Base-by-base conservation (phyloP, 2,797 vertebrate genomes). In the Takifugu ocellatus region DNA sequence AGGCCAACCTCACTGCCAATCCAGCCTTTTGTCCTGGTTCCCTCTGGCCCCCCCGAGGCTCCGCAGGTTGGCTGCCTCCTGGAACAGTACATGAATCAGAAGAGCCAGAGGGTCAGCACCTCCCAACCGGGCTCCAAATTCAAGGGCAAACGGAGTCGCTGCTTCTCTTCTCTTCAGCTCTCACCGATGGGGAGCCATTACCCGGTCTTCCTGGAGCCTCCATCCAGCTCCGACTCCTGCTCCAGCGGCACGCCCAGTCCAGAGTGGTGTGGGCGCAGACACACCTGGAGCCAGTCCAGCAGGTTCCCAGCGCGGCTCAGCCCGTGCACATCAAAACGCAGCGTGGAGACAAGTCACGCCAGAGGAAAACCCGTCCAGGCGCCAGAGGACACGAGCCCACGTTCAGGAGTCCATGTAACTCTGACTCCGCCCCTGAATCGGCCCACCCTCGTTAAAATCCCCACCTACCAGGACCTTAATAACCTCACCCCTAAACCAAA, bases 1-100 rank as follows among this genome's bases (percentile, higher is more conserved):
- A 93, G 96, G 52, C 97, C 97, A 2, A 98, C 94, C 0, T 96
- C 94, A 0, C 91, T 99, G 60, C 95, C 96, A 61, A 97, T 99
- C 84, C 94, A 96, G 86, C 95, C 97, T 3, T 97, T 98, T 42
- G 90, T 95, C 58, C 93, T 99, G 62, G 89, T 93, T 72, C 92
- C 93, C 24, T 46, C 89, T 36, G 91, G 74, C 76, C 93, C 91
- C 73, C 74, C 81, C 1, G 84, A 84, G 54, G 51, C 67, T 36
- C 88, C 86, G 55, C 79, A 76, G 12, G 79, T 94, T 47, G 94
- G 93, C 50, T 92, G 93, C 31, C 92, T 97, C 45, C 92, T 96
- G 66, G 93, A 92, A 70, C 93, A 93, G 68, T 93, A 94, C 66
- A 90, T 95, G 7, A 93, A 90, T 31, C 91, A 94, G 7, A 93